Evolutionary conservation across 37 sponge, comb jelly and placozoan species (phyloP), one percentile per base, ranked within the genome.

Genomic region (Ephydatia muelleri): DNA sequence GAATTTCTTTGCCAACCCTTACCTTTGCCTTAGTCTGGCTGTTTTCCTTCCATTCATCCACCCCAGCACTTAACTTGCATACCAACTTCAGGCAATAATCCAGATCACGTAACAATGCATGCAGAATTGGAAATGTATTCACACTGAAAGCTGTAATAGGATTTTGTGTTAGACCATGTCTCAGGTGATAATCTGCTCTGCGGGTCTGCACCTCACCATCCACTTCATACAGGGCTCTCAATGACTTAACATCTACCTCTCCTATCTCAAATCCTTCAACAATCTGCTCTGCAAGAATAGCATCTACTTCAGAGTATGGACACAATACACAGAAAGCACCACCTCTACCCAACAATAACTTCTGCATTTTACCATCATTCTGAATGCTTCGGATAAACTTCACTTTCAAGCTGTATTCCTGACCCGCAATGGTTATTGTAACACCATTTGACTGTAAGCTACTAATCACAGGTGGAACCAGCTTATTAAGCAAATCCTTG

Each of bases 231-330:
- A 57, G 57, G 57, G 57, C 57, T 57, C 16, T 57, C 57, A 57
- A 14, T 57, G 57, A 57, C 19, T 57, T 14, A 21, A 57, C 16
- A 57, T 57, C 57, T 19, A 57, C 19, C 12, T 57, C 57, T 19
- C 57, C 57, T 19, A 57, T 57, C 57, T 57, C 76, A 33, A 75
- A 75, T 14, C 72, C 70, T 72, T 47, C 47, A 21, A 82, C 72
- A 23, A 39, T 82, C 31, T 74, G 67, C 22, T 83, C 76, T 31
- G 84, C 75, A 31, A 74, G 57, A 65, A 71, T 5, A 36, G 84
- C 64, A 25, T 83, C 67, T 0, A 26, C 37, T 26, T 83, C 73
- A 29, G 75, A 75, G 5, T 75, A 75, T 26, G 84, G 57, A 27
- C 57, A 57, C 57, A 57, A 57, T 19, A 57, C 57, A 57, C 57